Percentiles rank a stretch among this genome's conserved stretches.
Conservation (phyloP, 2,113 vertebrate genomes). For the Condylura cristata region DNA sequence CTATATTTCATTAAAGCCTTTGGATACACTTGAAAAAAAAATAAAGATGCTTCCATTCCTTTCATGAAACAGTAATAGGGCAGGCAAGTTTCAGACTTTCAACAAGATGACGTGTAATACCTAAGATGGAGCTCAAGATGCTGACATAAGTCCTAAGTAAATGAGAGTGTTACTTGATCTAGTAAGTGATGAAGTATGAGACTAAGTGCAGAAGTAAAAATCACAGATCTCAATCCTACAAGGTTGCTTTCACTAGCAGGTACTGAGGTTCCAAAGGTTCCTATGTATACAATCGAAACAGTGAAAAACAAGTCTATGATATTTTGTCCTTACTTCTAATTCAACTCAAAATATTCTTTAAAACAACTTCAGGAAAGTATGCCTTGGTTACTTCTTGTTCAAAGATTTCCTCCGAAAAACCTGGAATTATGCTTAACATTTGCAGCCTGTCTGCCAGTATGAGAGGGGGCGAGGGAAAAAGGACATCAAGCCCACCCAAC, state of each 20-base stretch:
- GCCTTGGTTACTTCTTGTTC: neutral
- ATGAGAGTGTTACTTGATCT: neutral
- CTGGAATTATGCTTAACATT: slow-evolving; percentile 48
- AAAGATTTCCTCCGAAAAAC: slow-evolving; percentile 27
- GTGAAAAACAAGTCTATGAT: neutral
- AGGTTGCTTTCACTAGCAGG: neutral
- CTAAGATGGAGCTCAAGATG: neutral
- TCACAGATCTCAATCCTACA: neutral
- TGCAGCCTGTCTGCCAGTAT: slow-evolving; percentile 8
- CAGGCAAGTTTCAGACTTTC: neutral
- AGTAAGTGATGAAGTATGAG: slow-evolving; percentile 27
- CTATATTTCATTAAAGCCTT: slow-evolving; percentile 9
- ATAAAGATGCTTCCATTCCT: neutral
- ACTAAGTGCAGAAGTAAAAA: neutral
- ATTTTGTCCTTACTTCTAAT: slow-evolving; percentile 7
- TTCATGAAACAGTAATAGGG: neutral
- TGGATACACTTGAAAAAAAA: slow-evolving; percentile 12
- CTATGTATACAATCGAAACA: neutral
- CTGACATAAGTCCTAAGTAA: neutral
- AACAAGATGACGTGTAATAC: neutral
- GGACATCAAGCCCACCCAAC: slow-evolving; percentile 74
- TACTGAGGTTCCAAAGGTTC: neutral
- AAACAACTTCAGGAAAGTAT: slow-evolving; percentile 44
- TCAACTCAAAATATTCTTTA: neutral
- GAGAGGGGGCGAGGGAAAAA: neutral